Base-by-base conservation (phyloP, 2,797 vertebrate genomes). In the Esox masquinongy region DNA sequence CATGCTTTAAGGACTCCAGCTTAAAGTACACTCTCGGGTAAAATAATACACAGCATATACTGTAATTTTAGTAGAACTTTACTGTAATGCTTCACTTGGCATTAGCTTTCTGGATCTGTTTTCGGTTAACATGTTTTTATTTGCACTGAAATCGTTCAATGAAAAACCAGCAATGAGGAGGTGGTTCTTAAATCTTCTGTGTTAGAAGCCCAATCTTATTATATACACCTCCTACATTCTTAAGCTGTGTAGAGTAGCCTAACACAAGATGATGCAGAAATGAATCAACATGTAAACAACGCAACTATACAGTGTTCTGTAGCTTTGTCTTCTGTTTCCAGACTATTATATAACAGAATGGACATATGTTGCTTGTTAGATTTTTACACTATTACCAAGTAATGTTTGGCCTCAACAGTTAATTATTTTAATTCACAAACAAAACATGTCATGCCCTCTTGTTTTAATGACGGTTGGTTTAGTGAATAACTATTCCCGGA, bases 241-340 rank as follows among this genome's bases (percentile, higher is more conserved):
- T 81, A 47, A 43, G 26, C 59, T 69, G 59, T 83, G 73, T 78
- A 76, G 8, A 31, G 74, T 77, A 59, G 26, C 50, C 34, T 63
- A 83, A 15, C 50, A 9, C 12, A 15, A 17, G 8, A 77, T 61
- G 76, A 76, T 81, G 75, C 73, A 71, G 39, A 68, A 81, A 85
- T 86, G 83, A 86, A 80, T 78, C 67, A 77, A 19, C 73, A 77
- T 80, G 70, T 88, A 86, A 86, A 87, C 83, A 82, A 71, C 79
- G 63, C 29, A 31, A 31, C 29, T 31, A 31, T 31, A 31, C 29
- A 31, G 29, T 1, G 29, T 31, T 79, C 83, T 72, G 76, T 79
- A 17, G 9, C 66, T 68, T 68, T 19, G 83, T 78, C 11, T 79
- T 71, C 51, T 59, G 80, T 69, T 85, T 72, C 72, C 70, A 76